These are phyloP conservation scores for Porites evermanni DNA, from an alignment of 92 coral and sea anemone genomes.

Conservation along the genomic window DNA sequence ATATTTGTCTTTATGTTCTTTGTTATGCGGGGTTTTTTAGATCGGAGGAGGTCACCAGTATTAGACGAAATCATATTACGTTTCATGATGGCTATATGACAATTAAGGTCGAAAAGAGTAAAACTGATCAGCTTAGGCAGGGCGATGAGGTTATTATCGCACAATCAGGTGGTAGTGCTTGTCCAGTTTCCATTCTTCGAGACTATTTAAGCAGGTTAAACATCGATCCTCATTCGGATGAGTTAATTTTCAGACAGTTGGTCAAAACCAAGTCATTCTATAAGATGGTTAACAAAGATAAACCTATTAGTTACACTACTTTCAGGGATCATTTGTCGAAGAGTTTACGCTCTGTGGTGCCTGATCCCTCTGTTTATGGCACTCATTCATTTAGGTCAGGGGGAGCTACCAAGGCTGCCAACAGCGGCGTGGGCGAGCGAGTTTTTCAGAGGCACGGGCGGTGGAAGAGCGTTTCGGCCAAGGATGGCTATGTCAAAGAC, in stretches of 20 bases:
- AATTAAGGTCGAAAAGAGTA: constrained; percentile 2
- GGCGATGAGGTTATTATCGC: neutral
- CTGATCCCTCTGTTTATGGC: neutral
- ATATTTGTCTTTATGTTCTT: constrained; percentile 52
- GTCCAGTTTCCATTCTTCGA: constrained; percentile 6
- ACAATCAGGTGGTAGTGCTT: constrained; percentile 12
- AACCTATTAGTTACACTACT: neutral
- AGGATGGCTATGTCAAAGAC: too few species aligned
- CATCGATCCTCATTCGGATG: too few species aligned
- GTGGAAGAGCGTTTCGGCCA: too few species aligned
- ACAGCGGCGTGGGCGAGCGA: neutral
- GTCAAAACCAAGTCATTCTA: too few species aligned
- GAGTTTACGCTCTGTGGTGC: neutral
- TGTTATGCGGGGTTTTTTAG: constrained; percentile 51
- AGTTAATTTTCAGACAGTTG: too few species aligned
- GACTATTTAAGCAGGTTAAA: too few species aligned
- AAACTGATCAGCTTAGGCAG: neutral
- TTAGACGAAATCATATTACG: constrained; percentile 49
- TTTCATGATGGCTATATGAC: constrained; percentile 23
- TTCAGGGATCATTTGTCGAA: constrained; percentile 6
- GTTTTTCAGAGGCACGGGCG: neutral
- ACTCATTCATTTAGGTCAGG: neutral
- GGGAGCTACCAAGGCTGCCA: constrained; percentile 10
- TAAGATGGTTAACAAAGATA: too few species aligned
- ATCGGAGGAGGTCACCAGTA: constrained; percentile 46